Evolutionary conservation across 2,113 vertebrate species (phyloP).

Genomic region (Prolemur simus): DNA sequence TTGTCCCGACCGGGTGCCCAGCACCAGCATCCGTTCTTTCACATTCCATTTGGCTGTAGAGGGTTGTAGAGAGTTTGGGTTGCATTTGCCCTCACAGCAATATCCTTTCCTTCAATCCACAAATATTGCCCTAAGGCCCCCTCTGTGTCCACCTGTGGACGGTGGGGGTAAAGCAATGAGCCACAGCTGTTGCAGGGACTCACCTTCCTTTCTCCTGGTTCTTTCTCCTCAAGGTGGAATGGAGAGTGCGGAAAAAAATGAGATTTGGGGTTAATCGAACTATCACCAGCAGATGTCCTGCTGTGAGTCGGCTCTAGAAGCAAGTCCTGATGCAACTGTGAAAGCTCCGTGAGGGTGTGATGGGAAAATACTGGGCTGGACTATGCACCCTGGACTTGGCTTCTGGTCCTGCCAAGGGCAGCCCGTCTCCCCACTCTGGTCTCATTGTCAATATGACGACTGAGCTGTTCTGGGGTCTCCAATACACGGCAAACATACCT

Average conservation of each 20-base stretch:
- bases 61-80: no score
- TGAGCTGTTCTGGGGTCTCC: no score
- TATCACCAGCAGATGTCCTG: no score
- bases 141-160: no score
- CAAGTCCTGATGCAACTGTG: fast-evolving
- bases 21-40: fast-evolving
- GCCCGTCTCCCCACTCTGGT: not conserved
- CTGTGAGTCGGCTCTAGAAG: not conserved
- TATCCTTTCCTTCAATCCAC: not conserved
- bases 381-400: no score
- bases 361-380: not conserved
- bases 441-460: not conserved
- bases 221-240: not conserved
- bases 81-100: not conserved
- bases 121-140: not conserved
- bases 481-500: not conserved
- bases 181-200: not conserved
- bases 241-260: no score
- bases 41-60: not conserved
- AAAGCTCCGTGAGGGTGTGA: no score
- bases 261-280: not conserved
- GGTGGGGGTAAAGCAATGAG: fast-evolving
- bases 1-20: not conserved
- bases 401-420: not conserved
- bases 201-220: not conserved